Base-by-base conservation (phyloP, 35 echinoderm and acorn worm genomes). In the Acanthaster planci region DNA sequence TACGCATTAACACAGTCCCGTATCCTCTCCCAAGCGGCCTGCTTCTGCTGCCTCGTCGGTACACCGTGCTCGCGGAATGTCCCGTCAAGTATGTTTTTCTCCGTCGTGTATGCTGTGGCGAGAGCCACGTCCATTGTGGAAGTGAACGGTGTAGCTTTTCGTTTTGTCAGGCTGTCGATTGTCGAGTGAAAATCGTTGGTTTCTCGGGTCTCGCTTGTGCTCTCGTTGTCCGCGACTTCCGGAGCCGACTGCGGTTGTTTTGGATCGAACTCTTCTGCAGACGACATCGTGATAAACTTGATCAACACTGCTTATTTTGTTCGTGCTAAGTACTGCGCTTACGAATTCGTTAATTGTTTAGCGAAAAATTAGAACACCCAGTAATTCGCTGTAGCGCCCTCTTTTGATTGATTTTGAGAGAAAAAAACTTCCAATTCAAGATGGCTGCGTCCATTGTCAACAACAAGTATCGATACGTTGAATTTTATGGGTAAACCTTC, bases 321-420 rank as follows among this genome's bases (percentile, higher is more conserved):
- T 72, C 9, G 64, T 72, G 64, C 64, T 72, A 72, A 72, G 64
- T 72, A n/a, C n/a, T n/a, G n/a, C n/a, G 64, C 64, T 72, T 72
- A 72, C 64, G 64, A 72, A 72, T 29, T 72, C 34, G 64, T 72
- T 72, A 34, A 72, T 72, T 72, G 64, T 72, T 72, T 72, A 72
- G 64, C 64, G 64, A 72, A 72, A 72, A 72, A 72, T 72, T 72
- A 72, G 34, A 26, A 19, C 14, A 72, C 42, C 34, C 26, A 26
- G 23, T 72, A 72, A 72, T 26, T 34, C 30, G 64, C 14, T 72
- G 34, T 1, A 72, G 64, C 64, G 64, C 64, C 64, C 64, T 72
- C 64, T 72, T 47, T 72, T 72, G 64, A 72, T 26, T 12, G 14
- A 5, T 72, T 14, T 27, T 31, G 21, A 27, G 30, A 72, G 42